These are phyloP conservation scores for Macrobrachium rosenbergii DNA, from an alignment of 1,140 invertebrate species.

Conservation along the genomic window DNA sequence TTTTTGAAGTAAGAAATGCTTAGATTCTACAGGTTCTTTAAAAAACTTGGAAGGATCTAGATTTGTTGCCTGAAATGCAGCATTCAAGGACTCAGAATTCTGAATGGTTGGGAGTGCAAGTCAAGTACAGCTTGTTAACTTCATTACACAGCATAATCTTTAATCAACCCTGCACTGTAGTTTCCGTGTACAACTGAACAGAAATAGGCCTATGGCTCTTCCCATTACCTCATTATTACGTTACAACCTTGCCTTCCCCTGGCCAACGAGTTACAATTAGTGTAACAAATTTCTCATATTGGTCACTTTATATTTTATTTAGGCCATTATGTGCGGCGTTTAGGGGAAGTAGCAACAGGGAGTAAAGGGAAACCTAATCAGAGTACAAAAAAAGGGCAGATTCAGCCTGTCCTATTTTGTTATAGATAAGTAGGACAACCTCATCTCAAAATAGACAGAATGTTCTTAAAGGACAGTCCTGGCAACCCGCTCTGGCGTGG, in stretches of 20 bases:
- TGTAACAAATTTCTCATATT: too few relatives aligned
- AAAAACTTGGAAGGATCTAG: slow-evolving; percentile 24
- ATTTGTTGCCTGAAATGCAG: slow-evolving; percentile 5
- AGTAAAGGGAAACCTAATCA: background rate
- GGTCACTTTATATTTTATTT: too few relatives aligned
- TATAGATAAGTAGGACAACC: background rate
- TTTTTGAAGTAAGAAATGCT: background rate
- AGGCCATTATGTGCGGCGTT: background rate
- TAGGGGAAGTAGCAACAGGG: background rate
- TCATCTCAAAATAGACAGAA: slow-evolving; percentile 4
- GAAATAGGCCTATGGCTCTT: too few relatives aligned
- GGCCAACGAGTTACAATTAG: too few relatives aligned
- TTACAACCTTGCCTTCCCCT: too few relatives aligned
- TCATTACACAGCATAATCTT: background rate
- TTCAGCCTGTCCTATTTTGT: slow-evolving; percentile 17
- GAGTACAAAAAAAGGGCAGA: slow-evolving; percentile 2
- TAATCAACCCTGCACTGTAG: too few relatives aligned
- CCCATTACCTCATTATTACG: too few relatives aligned
- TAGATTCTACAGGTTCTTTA: slow-evolving; percentile 23
- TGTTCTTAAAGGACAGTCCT: slow-evolving; percentile 22
- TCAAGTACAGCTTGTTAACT: slow-evolving; percentile 8
- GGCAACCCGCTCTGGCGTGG: too few relatives aligned
- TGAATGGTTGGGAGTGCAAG: slow-evolving; percentile 14
- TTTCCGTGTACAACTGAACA: too few relatives aligned
- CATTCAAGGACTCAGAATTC: slow-evolving; percentile 9